Base-by-base conservation (phyloP, 2,888 invertebrate species). In the Euproctis similis region DNA sequence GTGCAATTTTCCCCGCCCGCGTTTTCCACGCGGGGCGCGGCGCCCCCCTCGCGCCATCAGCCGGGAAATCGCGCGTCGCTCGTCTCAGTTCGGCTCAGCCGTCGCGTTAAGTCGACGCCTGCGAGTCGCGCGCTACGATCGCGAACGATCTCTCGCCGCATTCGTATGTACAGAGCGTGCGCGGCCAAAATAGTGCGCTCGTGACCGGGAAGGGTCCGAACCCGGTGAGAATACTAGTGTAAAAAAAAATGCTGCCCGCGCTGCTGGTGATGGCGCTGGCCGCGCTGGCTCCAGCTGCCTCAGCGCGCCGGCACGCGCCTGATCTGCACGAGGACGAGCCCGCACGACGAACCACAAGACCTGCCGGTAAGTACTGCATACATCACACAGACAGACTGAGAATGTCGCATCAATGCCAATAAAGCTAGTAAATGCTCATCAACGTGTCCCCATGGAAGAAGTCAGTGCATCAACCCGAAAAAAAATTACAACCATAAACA, bases 291-390 rank as follows among this genome's bases (percentile, higher is more conserved):
- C 60, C 52, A 47, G 68, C 68, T 41, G 73, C 59, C 31, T 59
- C 54, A 30, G 75, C 80, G 46, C 80, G 88, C 53, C 86, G 88
- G 55, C 88, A 88, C 64, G 87, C 89, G 53, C 90, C 90, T 45
- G 78, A 87, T 48, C 77, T 89, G 60, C 77, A 86, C 35, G 90
- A 90, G 70, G 90, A 90, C 69, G 88, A 89, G 57, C 89, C 88
- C 68, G 87, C 87, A 46, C 85, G 89, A 29, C 88, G 89, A 53
- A 87, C 87, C 61, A 82, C 84, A 51, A 84, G 90, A 43, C 88
- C 89, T 57, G 89, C 89, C 74, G 90, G 90, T 90, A 75, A 89
- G 89, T 86, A 47, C 57, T 82, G 77, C 59, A 70, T 70, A 36
- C 73, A 58, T 45, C 62, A 84, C 31, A 41, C 80, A 80, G 59